Evolutionary conservation across 2,113 vertebrate genomes (phyloP).

Genomic region (Psephotus haematonotus): DNA sequence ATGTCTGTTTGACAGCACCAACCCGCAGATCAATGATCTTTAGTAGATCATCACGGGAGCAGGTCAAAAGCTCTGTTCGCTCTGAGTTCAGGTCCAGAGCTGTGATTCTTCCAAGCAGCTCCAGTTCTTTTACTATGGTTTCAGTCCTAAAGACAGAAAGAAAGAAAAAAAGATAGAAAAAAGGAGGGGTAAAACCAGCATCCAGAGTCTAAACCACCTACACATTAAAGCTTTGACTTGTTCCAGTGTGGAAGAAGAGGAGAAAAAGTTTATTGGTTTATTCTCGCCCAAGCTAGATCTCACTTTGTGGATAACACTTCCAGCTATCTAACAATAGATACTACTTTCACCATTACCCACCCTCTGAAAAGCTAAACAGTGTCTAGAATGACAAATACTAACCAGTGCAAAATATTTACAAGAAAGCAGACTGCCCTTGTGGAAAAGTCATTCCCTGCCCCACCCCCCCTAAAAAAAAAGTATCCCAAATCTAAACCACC

Average conservation of each 20-base stretch:
- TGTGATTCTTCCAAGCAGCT: conserved; percentile 90
- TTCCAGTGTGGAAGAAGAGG: background rate
- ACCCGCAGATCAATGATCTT: conserved; percentile 92
- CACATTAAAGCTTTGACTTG: background rate
- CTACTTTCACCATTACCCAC: background rate
- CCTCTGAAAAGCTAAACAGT: background rate
- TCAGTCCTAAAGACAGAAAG: conserved; percentile 80
- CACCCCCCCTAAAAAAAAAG: fast-evolving
- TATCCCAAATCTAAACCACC: background rate
- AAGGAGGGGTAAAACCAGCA: background rate
- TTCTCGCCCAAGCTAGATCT: background rate
- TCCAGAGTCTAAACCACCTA: background rate
- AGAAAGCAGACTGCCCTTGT: background rate
- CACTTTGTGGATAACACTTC: background rate
- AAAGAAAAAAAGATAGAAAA: too few relatives aligned
- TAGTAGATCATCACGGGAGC: conserved; percentile 92
- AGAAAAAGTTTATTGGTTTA: background rate
- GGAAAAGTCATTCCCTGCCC: background rate
- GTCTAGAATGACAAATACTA: background rate
- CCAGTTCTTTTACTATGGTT: conserved; percentile 88
- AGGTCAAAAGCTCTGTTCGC: conserved; percentile 90
- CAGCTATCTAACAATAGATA: background rate
- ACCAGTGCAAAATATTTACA: background rate
- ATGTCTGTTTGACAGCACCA: conserved; percentile 83
- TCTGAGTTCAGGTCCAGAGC: conserved; percentile 94